Evolutionary conservation across 1,140 invertebrate genomes (phyloP), one percentile per base, ranked within the genome.

Genomic region (Drosophila triauraria): DNA sequence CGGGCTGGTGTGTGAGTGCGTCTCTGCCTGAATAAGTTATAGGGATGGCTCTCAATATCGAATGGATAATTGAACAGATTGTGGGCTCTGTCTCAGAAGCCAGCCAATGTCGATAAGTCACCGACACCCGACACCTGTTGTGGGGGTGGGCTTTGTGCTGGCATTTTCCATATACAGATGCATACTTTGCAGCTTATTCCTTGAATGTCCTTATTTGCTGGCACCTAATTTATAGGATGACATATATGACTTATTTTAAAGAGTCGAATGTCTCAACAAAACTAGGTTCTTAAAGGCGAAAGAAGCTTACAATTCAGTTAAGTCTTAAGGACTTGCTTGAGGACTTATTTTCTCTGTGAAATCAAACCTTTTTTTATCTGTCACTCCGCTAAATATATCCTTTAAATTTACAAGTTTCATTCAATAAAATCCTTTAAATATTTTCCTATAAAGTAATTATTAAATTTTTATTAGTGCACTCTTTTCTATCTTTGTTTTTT

Each of bases 1-100:
- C 1, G n/a, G 6, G 5, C 5, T 7, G 62, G 32, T 48, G 44
- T 61, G 44, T 10, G 7, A 40, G 13, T 46, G 25, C 20, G 48
- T 38, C n/a, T 10, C n/a, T 57, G 20, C 30, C 27, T 71, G 53
- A 71, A 71, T 72, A 72, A 72, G 17, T 43, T 38, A 72, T 50
- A n/a, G 27, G 44, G 35, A 44, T 64, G 51, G 17, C 61, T 40
- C 38, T 32, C 27, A 32, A 62, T 25, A 35, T 63, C 32, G 13
- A 40, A 56, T 70, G 67, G 67, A 68, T 70, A 70, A 68, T 70
- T 68, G 67, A 70, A 43, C 48, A 47, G 47, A 68, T 67, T 70
- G 63, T 68, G 67, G 48, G 27, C 30, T 43, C 17, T 46, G 43
- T 32, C 23, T 8, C 20, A 23, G 46, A 35, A 27, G 63, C 47